Evolutionary conservation across 2,888 invertebrate species (phyloP).

Genomic region (Amphipoea oculea): DNA sequence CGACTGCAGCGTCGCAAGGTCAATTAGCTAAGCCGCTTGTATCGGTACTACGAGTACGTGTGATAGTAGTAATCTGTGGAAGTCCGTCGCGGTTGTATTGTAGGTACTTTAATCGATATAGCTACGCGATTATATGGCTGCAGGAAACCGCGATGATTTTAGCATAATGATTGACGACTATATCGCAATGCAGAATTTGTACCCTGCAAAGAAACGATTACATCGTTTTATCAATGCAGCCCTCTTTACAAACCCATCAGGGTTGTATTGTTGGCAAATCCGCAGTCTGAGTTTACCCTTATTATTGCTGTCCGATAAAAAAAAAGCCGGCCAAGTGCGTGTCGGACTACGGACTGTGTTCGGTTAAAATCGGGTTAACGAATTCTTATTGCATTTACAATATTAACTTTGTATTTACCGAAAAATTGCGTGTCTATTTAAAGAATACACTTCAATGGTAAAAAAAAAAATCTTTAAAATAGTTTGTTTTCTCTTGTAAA

Average conservation of each 20-base stretch:
- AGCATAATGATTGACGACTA: neutral
- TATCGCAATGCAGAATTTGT: neutral
- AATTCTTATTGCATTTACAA: constrained; percentile 26
- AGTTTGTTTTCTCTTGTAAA: constrained; percentile 21
- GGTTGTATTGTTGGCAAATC: constrained; percentile 26
- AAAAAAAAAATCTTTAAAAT: constrained; percentile 20
- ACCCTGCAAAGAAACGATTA: neutral
- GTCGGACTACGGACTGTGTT: neutral
- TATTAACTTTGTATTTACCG: neutral
- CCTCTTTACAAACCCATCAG: neutral
- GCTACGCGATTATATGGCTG: constrained; percentile 16
- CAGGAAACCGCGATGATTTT: constrained; percentile 21
- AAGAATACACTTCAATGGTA: neutral
- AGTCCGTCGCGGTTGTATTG: constrained; percentile 10
- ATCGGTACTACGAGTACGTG: constrained; percentile 13
- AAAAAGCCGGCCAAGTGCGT: constrained; percentile 23
- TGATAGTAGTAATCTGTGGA: constrained; percentile 37
- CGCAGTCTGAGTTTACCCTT: neutral
- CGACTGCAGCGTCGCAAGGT: constrained; percentile 58
- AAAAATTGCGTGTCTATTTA: neutral
- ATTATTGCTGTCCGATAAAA: constrained; percentile 23
- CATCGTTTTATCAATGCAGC: neutral
- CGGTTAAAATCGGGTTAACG: constrained; percentile 9
- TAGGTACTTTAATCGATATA: constrained; percentile 39
- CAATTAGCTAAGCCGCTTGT: constrained; percentile 47